These are phyloP conservation scores for Drosophila birchii DNA, from an alignment of 2,888 invertebrate genomes.

Conservation along the genomic window DNA sequence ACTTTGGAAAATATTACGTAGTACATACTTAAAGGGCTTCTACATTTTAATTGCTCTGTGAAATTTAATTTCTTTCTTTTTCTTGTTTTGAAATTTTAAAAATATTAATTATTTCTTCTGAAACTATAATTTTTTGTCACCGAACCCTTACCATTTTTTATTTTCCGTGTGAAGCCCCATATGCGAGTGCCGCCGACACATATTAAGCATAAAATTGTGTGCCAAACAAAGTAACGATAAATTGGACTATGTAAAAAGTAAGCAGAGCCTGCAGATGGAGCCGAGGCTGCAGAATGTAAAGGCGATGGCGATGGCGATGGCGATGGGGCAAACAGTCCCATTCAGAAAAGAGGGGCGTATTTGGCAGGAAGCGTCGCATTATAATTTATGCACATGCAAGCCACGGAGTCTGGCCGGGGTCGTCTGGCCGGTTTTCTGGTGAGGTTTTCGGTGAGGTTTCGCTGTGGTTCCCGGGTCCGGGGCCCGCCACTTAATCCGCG, in stretches of 20 bases:
- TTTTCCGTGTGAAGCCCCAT: conserved; percentile 40
- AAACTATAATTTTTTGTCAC: neutral
- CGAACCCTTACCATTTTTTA: too few relatives aligned
- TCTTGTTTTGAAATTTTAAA: neutral
- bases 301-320: conserved; percentile 22
- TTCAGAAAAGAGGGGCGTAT: conserved; percentile 49
- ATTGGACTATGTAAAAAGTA: conserved; percentile 67
- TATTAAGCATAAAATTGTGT: conserved; percentile 78
- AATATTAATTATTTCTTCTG: neutral
- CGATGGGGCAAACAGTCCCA: conserved; percentile 36
- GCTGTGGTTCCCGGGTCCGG: conserved; percentile 15
- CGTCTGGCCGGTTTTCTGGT: conserved; percentile 32
- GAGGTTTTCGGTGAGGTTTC: conserved; percentile 21
- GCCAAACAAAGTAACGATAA: conserved; percentile 73
- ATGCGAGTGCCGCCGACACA: conserved; percentile 70
- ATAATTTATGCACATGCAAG: conserved; percentile 81
- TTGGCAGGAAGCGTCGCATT: conserved; percentile 63
- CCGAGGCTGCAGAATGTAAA: conserved; percentile 14
- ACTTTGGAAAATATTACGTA: conserved; percentile 26
- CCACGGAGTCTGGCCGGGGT: conserved; percentile 70
- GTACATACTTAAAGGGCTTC: neutral
- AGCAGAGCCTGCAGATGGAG: conserved; percentile 40
- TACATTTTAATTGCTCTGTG: neutral
- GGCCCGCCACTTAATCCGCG: conserved; percentile 75
- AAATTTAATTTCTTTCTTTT: neutral